A percentile compares a stretch with the other conserved stretches of the same genome.
phyloP scores from a whole-genome alignment of 2,113 vertebrate species.

The Caranx ignobilis region DNA sequence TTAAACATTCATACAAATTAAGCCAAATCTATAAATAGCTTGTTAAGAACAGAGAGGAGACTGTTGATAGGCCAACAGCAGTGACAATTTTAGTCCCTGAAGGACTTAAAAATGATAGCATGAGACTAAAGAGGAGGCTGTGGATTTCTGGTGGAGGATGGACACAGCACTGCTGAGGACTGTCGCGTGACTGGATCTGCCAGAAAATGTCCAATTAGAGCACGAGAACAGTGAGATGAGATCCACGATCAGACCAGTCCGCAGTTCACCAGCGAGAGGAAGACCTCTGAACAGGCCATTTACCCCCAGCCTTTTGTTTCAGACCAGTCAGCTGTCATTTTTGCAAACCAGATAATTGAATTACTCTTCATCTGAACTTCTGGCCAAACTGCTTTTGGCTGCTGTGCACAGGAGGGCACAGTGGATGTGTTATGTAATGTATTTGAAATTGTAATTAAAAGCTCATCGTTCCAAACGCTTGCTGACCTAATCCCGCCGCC shows the following conservation, averaged over 20 bases:
- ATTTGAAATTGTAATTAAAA: conserved; percentile 66
- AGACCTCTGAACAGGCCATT: conserved; percentile 52
- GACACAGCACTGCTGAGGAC: conserved; percentile 7
- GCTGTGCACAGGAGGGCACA: conserved; percentile 14
- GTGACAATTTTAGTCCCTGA: conserved; percentile 29
- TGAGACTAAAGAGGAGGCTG: background rate
- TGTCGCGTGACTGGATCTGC: conserved; percentile 33
- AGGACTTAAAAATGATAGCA: conserved; percentile 16
- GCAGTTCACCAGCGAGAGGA: conserved; percentile 15
- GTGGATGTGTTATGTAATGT: conserved; percentile 52
- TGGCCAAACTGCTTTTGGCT: conserved; percentile 48
- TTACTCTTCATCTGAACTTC: conserved; percentile 37
- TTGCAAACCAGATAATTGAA: conserved; percentile 62
- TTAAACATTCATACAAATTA: conserved; percentile 67
- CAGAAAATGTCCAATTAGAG: conserved; percentile 45
- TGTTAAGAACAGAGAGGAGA: conserved; percentile 49
- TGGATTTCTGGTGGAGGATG: conserved; percentile 5
- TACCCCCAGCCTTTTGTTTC: conserved; percentile 55
- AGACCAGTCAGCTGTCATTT: conserved; percentile 51
- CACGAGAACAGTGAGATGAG: background rate
- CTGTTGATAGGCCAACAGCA: conserved; percentile 36
- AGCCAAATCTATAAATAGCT: conserved; percentile 60
- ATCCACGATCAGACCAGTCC: conserved; percentile 21
- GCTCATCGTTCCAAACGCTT: conserved; percentile 57
- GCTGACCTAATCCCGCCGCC: conserved; percentile 32